phyloP scores from a whole-genome alignment of 2,113 vertebrate genomes.

The Rhinogobius similis region DNA sequence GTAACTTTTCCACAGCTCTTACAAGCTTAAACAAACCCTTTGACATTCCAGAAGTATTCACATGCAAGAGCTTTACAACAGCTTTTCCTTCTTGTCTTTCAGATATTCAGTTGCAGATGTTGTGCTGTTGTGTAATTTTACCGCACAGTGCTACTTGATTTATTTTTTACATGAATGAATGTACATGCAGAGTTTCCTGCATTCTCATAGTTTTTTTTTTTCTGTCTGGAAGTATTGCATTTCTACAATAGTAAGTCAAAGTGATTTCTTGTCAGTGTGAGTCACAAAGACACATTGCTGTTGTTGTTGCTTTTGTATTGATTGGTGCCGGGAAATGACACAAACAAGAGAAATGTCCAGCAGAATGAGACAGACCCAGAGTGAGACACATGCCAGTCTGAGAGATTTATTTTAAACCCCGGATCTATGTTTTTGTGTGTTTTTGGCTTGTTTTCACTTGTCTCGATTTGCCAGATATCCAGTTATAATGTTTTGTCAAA shows the following conservation, averaged over 20 bases:
- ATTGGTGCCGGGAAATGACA: neutral
- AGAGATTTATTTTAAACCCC: neutral
- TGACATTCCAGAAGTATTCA: too few relatives aligned
- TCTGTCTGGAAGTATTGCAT: neutral
- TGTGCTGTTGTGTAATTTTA: too few relatives aligned
- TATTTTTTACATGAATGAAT: neutral
- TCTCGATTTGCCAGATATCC: neutral
- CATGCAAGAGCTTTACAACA: too few relatives aligned
- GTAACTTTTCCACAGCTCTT: too few relatives aligned
- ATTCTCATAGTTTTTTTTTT: neutral
- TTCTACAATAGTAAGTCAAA: neutral
- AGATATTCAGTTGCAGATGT: too few relatives aligned
- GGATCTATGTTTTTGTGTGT: neutral
- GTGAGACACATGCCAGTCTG: neutral
- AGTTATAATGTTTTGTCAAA: neutral
- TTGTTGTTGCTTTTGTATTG: neutral
- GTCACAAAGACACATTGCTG: neutral
- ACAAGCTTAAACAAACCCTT: too few relatives aligned
- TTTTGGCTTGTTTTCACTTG: neutral
- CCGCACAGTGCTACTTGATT: too few relatives aligned
- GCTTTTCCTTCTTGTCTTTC: too few relatives aligned
- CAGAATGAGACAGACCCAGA: neutral
- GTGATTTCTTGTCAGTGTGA: neutral
- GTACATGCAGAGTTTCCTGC: neutral
- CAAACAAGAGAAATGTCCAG: neutral